Percentiles rank a stretch among this genome's conserved stretches.
Evolutionary conservation across 1,140 invertebrate genomes (phyloP).

Genomic region (Drosophila teissieri): DNA sequence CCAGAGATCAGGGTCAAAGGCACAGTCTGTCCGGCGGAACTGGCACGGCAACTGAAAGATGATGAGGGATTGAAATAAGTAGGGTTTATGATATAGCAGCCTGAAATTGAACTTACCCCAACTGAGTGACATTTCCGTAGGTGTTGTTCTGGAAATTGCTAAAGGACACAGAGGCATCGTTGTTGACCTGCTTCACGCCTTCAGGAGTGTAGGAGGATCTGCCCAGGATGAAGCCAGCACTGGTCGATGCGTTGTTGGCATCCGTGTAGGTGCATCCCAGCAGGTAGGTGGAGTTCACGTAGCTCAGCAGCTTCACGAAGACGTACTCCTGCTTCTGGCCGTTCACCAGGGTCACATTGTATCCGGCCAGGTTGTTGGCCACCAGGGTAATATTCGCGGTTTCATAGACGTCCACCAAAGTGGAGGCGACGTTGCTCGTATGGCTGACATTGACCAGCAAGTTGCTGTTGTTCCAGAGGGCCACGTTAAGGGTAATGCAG

Average conservation of each 20-base stretch:
- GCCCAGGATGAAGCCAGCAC: slow-evolving; percentile 57
- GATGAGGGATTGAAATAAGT: neutral
- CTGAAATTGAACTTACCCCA: slow-evolving; percentile 24
- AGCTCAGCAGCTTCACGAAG: slow-evolving; percentile 44
- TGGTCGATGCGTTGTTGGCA: neutral
- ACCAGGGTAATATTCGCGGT: slow-evolving; percentile 33
- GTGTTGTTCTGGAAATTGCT: slow-evolving; percentile 30
- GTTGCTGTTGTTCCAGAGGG: slow-evolving; percentile 1
- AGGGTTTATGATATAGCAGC: accelerated
- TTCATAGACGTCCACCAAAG: slow-evolving; percentile 29
- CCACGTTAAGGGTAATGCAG: slow-evolving; percentile 25
- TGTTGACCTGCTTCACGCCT: neutral
- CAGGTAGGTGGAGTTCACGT: slow-evolving; percentile 30
- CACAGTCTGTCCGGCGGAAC: slow-evolving; percentile 20
- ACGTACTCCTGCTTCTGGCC: neutral
- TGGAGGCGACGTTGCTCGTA: slow-evolving; percentile 23
- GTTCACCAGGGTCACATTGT: slow-evolving; percentile 41
- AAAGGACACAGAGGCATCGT: slow-evolving; percentile 16
- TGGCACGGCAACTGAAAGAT: slow-evolving; percentile 26
- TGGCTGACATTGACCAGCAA: slow-evolving; percentile 43
- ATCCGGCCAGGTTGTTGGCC: slow-evolving; percentile 3
- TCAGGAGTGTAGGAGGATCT: neutral
- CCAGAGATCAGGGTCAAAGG: slow-evolving; percentile 59
- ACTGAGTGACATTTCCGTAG: slow-evolving; percentile 30
- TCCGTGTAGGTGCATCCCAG: slow-evolving; percentile 56